phyloP scores from a whole-genome alignment of 2,888 invertebrate species.

The Spicauda simplicius region DNA sequence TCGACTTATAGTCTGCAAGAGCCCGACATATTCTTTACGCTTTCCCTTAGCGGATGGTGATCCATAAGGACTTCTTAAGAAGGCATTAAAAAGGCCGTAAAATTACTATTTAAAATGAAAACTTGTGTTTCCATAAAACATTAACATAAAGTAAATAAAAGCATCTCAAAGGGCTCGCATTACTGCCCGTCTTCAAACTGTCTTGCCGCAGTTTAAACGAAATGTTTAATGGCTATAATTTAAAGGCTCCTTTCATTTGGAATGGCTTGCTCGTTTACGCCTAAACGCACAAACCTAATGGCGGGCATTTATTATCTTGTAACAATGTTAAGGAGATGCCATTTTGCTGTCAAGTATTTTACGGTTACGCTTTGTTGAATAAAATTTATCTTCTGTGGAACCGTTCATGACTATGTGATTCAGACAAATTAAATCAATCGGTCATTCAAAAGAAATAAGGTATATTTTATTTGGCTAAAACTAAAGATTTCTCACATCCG shows the following conservation, averaged over 20 bases:
- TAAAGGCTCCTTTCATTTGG: slow-evolving; percentile 5
- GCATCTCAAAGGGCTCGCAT: background rate
- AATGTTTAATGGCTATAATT: slow-evolving; percentile 11
- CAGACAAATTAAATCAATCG: no score
- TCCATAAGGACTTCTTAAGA: no score
- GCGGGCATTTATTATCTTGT: slow-evolving; percentile 12
- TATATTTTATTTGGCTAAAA: no score
- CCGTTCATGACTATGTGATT: no score
- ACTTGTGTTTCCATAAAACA: background rate
- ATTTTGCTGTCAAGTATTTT: slow-evolving; percentile 6
- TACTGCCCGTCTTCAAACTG: background rate
- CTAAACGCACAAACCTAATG: slow-evolving; percentile 21
- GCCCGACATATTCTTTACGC: no score
- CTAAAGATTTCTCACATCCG: no score
- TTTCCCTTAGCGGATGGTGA: no score
- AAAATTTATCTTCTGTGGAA: background rate
- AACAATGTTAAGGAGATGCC: background rate
- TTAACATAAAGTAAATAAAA: background rate
- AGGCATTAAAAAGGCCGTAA: no score
- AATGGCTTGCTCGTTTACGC: slow-evolving; percentile 26
- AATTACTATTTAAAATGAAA: no score
- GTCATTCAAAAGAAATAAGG: no score
- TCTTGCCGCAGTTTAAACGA: background rate
- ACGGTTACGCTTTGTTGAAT: slow-evolving; percentile 1
- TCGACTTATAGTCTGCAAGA: no score